Evolutionary conservation across 2,797 vertebrate genomes (phyloP).

Genomic region (Eospalax fontanierii): DNA sequence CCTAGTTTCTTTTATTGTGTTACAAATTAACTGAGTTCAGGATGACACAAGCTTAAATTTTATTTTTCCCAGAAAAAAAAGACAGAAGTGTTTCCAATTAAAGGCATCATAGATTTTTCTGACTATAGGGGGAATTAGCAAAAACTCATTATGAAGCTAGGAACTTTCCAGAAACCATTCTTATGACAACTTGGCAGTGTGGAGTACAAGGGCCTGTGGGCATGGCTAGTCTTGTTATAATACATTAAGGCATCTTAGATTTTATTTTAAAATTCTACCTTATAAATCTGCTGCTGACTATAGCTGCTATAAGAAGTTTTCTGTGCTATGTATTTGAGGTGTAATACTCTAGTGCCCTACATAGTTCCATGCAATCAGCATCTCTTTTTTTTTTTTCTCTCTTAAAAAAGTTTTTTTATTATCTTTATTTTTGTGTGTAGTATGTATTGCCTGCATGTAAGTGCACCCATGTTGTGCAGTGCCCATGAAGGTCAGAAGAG

Average conservation of each 20-base stretch:
- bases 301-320: neutral
- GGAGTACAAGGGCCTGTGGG: neutral
- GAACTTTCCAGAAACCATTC: conserved; percentile 39
- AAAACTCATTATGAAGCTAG: conserved; percentile 32
- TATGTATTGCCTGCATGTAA: too few relatives aligned
- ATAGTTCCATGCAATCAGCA: neutral
- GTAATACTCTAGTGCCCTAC: neutral
- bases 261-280: conserved; percentile 11
- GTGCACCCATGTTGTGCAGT: too few relatives aligned
- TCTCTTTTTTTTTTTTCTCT: neutral
- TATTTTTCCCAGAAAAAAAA: conserved; percentile 18
- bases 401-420: too few relatives aligned
- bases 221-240: neutral
- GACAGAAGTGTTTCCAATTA: neutral
- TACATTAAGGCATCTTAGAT: conserved; percentile 8
- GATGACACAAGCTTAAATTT: conserved; percentile 30
- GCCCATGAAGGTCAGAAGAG: too few relatives aligned
- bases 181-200: conserved; percentile 18
- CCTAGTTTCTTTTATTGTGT: neutral
- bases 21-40: conserved; percentile 24
- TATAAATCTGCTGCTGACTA: neutral
- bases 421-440: too few relatives aligned
- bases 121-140: conserved; percentile 13
- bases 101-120: neutral
- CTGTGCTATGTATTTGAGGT: neutral